These are phyloP conservation scores for Semnornis frantzii DNA, from an alignment of 2,113 vertebrate species.

Conservation along the genomic window DNA sequence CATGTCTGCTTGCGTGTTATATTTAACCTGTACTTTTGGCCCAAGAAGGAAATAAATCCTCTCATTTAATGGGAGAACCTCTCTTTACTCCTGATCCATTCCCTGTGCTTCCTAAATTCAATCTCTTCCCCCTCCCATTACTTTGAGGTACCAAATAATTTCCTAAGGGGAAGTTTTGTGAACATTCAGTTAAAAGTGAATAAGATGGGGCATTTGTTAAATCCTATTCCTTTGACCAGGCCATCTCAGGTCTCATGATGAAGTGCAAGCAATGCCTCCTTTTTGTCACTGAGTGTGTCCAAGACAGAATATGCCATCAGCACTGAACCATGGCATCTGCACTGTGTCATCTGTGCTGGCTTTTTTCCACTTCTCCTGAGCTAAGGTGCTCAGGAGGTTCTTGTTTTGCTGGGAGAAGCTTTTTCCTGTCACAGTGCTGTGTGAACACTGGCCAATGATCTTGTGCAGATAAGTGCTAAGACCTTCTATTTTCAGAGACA, in stretches of 20 bases:
- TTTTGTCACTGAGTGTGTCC: background rate
- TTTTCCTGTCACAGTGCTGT: background rate
- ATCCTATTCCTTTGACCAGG: background rate
- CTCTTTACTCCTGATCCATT: background rate
- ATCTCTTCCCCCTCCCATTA: background rate
- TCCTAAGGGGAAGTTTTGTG: background rate
- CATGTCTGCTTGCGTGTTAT: background rate
- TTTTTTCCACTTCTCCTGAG: background rate
- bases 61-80: background rate
- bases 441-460: background rate
- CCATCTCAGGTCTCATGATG: background rate
- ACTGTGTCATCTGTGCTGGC: background rate
- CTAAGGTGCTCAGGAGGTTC: background rate
- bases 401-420: background rate
- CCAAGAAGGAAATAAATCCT: background rate
- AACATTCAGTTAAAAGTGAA: background rate
- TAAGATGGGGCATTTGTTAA: background rate
- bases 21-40: background rate
- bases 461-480: background rate
- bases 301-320: background rate
- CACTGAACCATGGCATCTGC: background rate
- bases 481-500: background rate
- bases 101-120: background rate
- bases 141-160: background rate
- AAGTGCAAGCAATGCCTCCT: background rate